Percentiles rank a stretch among this genome's conserved stretches.
phyloP scores from a whole-genome alignment of 2,888 invertebrate genomes.

The Marronus borbonicus region DNA sequence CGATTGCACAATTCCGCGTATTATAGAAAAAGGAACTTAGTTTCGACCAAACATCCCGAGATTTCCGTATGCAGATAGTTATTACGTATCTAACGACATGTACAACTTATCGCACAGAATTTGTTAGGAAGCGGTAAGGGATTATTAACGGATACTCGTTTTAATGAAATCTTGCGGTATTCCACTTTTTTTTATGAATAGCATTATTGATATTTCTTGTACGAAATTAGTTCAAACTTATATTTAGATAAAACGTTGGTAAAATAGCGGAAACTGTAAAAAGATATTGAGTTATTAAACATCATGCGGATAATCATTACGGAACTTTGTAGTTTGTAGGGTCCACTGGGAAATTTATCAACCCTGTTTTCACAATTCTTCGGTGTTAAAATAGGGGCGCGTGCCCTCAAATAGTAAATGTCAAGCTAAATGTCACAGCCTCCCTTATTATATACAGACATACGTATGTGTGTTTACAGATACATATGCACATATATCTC shows the following conservation, averaged over 20 bases:
- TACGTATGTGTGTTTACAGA: slow-evolving; percentile 13
- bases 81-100: slow-evolving; percentile 2
- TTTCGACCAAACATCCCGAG: slow-evolving; percentile 3
- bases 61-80: not conserved
- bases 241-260: not conserved
- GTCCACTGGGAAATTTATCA: slow-evolving; percentile 42
- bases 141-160: not conserved
- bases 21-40: slow-evolving; percentile 5
- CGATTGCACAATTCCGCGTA: not conserved
- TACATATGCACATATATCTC: slow-evolving; percentile 29
- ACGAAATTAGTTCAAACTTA: not conserved
- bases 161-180: slow-evolving; percentile 13
- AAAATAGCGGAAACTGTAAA: not conserved
- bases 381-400: slow-evolving; percentile 40
- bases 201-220: not conserved
- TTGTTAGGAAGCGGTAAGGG: slow-evolving; percentile 22
- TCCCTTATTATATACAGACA: slow-evolving; percentile 54
- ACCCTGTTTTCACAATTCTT: slow-evolving; percentile 37
- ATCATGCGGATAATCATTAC: slow-evolving; percentile 1
- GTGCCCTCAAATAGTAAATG: slow-evolving; percentile 60
- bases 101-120: not conserved
- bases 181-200: not conserved
- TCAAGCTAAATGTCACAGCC: slow-evolving; percentile 65
- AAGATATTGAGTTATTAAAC: not conserved
- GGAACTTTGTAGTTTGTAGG: slow-evolving; percentile 29